These are phyloP conservation scores for Montipora capricornis DNA, from an alignment of 64 coral and sea anemone genomes.

Conservation along the genomic window DNA sequence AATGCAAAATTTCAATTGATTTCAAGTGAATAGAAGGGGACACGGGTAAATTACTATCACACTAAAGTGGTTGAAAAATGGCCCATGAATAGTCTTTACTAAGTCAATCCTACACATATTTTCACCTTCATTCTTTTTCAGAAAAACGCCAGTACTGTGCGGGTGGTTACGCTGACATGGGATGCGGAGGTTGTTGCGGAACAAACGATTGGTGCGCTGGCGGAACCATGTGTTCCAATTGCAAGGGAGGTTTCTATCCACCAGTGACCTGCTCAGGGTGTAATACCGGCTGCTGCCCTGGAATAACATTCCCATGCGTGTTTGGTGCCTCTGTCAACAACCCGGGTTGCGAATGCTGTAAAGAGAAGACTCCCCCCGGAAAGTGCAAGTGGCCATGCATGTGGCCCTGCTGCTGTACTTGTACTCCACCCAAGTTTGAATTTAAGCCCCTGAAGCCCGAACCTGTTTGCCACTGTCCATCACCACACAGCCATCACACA, in stretches of 20 bases:
- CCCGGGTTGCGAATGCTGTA: constrained; percentile 62
- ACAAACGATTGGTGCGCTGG: constrained; percentile 17
- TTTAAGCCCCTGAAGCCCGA: constrained; percentile 67
- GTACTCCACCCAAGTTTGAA: constrained; percentile 68
- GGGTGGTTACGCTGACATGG: background rate
- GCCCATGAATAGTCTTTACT: background rate
- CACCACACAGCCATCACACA: constrained; percentile 21
- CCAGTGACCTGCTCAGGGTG: constrained; percentile 53
- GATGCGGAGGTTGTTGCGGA: constrained; percentile 2
- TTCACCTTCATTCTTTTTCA: background rate
- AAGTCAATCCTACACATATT: background rate
- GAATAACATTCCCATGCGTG: constrained; percentile 64
- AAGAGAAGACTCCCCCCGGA: constrained; percentile 22
- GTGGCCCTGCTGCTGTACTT: constrained; percentile 73
- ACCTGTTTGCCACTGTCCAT: constrained; percentile 61
- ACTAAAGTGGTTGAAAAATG: too few relatives aligned
- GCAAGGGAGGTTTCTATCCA: constrained; percentile 62
- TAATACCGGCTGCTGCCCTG: constrained; percentile 57
- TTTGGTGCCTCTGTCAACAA: constrained; percentile 63
- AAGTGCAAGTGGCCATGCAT: constrained; percentile 69
- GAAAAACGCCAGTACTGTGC: background rate
- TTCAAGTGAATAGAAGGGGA: too few relatives aligned
- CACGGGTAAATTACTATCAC: too few relatives aligned
- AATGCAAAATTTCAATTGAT: too few relatives aligned
- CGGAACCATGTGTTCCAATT: constrained; percentile 63